Base-by-base conservation (phyloP, 2,797 vertebrate species). In the Corythornis leucogaster region DNA sequence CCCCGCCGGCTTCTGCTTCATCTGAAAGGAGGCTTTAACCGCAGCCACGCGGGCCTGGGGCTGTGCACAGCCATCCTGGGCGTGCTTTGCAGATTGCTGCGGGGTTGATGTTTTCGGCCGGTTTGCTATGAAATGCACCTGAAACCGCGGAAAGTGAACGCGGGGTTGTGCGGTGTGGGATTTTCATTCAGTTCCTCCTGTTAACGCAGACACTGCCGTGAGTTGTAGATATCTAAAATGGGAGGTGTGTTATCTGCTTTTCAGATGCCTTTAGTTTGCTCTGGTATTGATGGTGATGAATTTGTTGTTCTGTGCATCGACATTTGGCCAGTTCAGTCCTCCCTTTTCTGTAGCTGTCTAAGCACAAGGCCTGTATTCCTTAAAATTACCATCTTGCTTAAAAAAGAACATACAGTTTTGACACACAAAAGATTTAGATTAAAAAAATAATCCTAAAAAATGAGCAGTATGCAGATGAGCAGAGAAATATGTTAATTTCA, bases 171-270 rank as follows among this genome's bases (percentile, higher is more conserved):
- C 30, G 5, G 4, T 5, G 12, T 2, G 55, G 24, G 30, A 38
- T 42, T 17, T 43, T 19, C 21, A 1, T 9, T 26, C n/a, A 2
- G 63, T 3, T 7, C 16, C 17, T 11, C 4, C 31, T 8, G 24
- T 0, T 15, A 18, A 6, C 1, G 8, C 67, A 9, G 69, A 12
- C 14, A 0, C 24, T 15, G 45, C 69, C 11, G 0, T 9, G 62
- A 5, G 22, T 5, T 10, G 15, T 2, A 4, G 67, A 45, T 3
- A 4, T 1, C 25, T 31, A 2, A 4, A 26, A 20, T 2, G 26
- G 31, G 30, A 21, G 31, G 46, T 2, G 17, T 2, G 22, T 4
- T 22, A 5, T 2, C 11, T 12, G n/a, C n/a, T 25, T 9, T 5
- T 12, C 63, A 3, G 8, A 1, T 4, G 15, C 30, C 30, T 66